Evolutionary conservation across 2,797 vertebrate genomes (phyloP).

Genomic region (Parauchenoglanis ngamensis): DNA sequence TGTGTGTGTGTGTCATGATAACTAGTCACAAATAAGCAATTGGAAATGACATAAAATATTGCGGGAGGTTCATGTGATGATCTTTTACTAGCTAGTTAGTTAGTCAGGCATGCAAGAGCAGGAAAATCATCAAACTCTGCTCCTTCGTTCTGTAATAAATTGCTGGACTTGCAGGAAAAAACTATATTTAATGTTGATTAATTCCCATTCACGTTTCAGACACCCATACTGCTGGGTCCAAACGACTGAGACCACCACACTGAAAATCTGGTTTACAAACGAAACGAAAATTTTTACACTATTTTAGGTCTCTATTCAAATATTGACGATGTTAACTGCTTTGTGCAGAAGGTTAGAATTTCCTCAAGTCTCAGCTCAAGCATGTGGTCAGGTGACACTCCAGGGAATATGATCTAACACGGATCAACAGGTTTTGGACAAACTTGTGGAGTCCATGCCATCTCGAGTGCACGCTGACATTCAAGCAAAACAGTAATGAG

Average conservation of each 20-base stretch:
- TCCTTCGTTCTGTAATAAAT: neutral
- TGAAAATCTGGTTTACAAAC: neutral
- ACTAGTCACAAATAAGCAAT: neutral
- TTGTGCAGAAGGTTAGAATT: neutral
- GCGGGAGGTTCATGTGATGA: neutral
- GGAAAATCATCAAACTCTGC: neutral
- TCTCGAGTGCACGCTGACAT: neutral
- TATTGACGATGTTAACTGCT: too few relatives aligned
- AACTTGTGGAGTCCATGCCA: neutral
- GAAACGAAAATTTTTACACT: neutral
- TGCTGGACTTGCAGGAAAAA: neutral
- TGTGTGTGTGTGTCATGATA: neutral
- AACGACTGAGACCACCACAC: neutral
- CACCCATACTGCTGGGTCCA: neutral
- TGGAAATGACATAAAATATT: neutral
- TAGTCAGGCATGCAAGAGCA: neutral
- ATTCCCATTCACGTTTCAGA: neutral
- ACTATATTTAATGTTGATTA: neutral
- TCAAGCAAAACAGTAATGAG: neutral
- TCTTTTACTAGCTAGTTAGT: neutral
- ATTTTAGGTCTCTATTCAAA: neutral
- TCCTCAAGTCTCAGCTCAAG: neutral
- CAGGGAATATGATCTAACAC: neutral
- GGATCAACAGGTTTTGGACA: neutral
- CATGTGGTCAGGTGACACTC: neutral